Percentiles rank a stretch among this genome's conserved stretches.
Conservation (phyloP, 2,797 vertebrate genomes). For the Hozukius guyotensis region DNA sequence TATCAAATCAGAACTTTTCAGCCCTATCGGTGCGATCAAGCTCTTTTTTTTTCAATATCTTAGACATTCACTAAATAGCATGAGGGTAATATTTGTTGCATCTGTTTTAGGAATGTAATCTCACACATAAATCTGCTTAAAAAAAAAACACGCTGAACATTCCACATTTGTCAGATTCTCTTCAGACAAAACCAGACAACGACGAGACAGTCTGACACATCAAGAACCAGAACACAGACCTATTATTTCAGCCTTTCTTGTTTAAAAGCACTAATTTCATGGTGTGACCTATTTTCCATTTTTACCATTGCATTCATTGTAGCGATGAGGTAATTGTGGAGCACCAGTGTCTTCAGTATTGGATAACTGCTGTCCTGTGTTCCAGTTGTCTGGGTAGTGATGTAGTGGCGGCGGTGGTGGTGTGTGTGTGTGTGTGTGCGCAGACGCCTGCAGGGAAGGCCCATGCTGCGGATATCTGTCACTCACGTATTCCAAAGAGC, state of each 20-base stretch:
- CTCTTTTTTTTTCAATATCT: background rate
- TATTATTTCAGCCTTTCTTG: slow-evolving; percentile 32
- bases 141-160: background rate
- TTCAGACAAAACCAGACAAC: slow-evolving; percentile 8
- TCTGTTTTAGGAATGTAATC: slow-evolving; percentile 13
- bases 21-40: background rate
- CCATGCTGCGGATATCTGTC: slow-evolving; percentile 73
- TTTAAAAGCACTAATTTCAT: slow-evolving; percentile 54
- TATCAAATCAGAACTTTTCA: slow-evolving; percentile 8
- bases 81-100: slow-evolving; percentile 17
- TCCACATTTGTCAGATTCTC: background rate
- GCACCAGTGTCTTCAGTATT: slow-evolving; percentile 42
- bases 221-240: slow-evolving; percentile 11
- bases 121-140: background rate
- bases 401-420: background rate
- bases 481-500: slow-evolving; percentile 71
- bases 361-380: slow-evolving; percentile 60
- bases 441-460: slow-evolving; percentile 60
- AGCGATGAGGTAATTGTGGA: slow-evolving; percentile 40
- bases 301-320: slow-evolving; percentile 41
- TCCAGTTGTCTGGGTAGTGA: slow-evolving; percentile 55
- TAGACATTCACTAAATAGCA: slow-evolving; percentile 11
- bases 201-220: slow-evolving; percentile 1
- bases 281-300: slow-evolving; percentile 57
- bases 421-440: slow-evolving; percentile 8